A percentile compares a stretch with the other conserved stretches of the same genome.
Evolutionary conservation across 2,888 invertebrate genomes (phyloP).

Genomic region (Luperina testacea): DNA sequence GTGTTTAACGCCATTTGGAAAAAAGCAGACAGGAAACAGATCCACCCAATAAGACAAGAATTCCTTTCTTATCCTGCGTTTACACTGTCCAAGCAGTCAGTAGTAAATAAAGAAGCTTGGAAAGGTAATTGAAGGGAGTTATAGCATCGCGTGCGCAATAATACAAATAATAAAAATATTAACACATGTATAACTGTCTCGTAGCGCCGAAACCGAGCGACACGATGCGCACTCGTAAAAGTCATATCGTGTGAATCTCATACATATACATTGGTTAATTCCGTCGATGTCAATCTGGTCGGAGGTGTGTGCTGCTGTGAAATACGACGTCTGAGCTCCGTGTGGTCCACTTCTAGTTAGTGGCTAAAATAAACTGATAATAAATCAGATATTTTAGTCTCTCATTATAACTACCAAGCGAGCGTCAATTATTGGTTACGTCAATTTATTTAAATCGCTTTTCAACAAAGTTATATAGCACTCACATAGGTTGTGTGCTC

Average conservation of each 20-base stretch:
- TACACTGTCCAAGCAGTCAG: constrained; percentile 28
- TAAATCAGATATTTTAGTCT: constrained; percentile 16
- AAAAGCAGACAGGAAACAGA: neutral
- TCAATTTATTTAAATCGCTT: neutral
- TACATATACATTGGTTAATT: constrained; percentile 60
- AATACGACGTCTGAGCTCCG: constrained; percentile 6
- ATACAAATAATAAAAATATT: constrained; percentile 67
- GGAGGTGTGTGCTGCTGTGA: constrained; percentile 39
- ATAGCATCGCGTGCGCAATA: constrained; percentile 61
- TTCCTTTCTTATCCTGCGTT: constrained; percentile 45
- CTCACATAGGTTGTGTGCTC: neutral
- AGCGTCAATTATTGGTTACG: neutral
- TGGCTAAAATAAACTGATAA: neutral
- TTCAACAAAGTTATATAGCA: neutral
- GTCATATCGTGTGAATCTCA: constrained; percentile 57
- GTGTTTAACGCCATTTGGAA: neutral
- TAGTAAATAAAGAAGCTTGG: constrained; percentile 66
- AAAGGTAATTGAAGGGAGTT: constrained; percentile 65
- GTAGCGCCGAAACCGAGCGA: constrained; percentile 25
- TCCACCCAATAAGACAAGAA: neutral
- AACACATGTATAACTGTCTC: constrained; percentile 61
- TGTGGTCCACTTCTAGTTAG: neutral
- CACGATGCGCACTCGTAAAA: constrained; percentile 52
- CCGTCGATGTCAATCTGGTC: constrained; percentile 26
- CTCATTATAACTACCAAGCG: neutral